These are phyloP conservation scores for Erythrolamprus reginae DNA, from an alignment of 2,113 vertebrate species.

Conservation along the genomic window DNA sequence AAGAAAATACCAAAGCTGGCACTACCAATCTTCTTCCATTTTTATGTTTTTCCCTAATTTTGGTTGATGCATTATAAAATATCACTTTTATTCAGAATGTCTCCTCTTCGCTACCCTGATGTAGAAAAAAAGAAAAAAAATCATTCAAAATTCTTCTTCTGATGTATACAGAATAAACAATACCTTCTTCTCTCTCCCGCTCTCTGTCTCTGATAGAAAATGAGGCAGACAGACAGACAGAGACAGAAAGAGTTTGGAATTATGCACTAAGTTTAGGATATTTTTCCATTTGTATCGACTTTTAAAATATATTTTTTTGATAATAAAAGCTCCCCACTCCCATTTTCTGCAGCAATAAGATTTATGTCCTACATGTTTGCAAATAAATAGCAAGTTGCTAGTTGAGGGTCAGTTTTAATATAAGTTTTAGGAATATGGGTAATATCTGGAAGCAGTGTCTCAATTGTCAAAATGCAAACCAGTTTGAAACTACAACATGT, in stretches of 20 bases:
- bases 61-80: not conserved
- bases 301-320: not conserved
- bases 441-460: too few species aligned
- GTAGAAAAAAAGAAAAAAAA: not conserved
- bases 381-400: too few species aligned
- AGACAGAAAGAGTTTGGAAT: not conserved
- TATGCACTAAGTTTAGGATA: too few species aligned
- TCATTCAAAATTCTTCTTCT: not conserved
- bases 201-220: too few species aligned
- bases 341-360: too few species aligned
- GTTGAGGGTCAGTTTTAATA: too few species aligned
- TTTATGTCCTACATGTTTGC: too few species aligned
- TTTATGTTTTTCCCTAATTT: constrained; percentile 1
- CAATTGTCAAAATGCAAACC: too few species aligned
- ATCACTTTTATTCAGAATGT: not conserved
- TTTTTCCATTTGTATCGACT: not conserved
- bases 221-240: too few species aligned
- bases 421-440: too few species aligned
- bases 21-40: not conserved
- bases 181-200: not conserved
- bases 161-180: not conserved
- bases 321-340: not conserved
- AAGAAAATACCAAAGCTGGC: not conserved
- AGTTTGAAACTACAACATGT: too few species aligned
- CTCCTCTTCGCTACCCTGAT: not conserved